Evolutionary conservation across 2,888 invertebrate genomes (phyloP), one percentile per base, ranked within the genome.

Genomic region (Cheilosia variabilis): DNA sequence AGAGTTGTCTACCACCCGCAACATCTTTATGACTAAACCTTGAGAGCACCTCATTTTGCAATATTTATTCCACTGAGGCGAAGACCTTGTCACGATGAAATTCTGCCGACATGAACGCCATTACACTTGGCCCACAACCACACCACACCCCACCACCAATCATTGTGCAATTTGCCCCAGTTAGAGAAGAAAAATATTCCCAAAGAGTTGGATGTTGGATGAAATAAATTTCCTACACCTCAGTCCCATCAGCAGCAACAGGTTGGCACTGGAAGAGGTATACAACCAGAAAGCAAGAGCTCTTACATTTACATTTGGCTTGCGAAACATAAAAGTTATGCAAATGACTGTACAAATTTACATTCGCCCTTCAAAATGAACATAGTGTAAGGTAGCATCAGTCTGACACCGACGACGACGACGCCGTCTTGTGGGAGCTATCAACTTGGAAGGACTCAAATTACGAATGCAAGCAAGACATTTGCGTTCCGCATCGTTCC

Each of bases 401-500:
- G 62, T 60, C 60, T 60, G 37, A 17, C 31, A 45, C 45, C 53
- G 41, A 17, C 34, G 2, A 37, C 37, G 37, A 50, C 43, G 31
- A 24, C 24, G 31, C 31, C 27, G 53, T 60, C 53, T 17, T 17
- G 55, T 41, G 62, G 53, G 45, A 31, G 45, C 63, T 57, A 63
- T 71, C 19, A 41, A 65, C 22, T 73, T 60, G 66, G 24, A 76
- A 75, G 69, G 69, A 65, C 52, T 13, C 19, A 65, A 77, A 72
- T 77, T 78, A 68, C 72, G 53, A 78, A 83, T 84, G 84, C 84
- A 84, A 75, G 84, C 84, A 84, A 79, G 75, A 79, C 58, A 75
- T 69, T 53, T 24, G 45, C 55, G 60, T 62, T 63, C 53, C 68
- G 65, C 31, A 58, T 31, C 37, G 71, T 58, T 53, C 58, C 55